These are phyloP conservation scores for Corapipo altera DNA, from an alignment of 2,113 vertebrate genomes.

Conservation along the genomic window DNA sequence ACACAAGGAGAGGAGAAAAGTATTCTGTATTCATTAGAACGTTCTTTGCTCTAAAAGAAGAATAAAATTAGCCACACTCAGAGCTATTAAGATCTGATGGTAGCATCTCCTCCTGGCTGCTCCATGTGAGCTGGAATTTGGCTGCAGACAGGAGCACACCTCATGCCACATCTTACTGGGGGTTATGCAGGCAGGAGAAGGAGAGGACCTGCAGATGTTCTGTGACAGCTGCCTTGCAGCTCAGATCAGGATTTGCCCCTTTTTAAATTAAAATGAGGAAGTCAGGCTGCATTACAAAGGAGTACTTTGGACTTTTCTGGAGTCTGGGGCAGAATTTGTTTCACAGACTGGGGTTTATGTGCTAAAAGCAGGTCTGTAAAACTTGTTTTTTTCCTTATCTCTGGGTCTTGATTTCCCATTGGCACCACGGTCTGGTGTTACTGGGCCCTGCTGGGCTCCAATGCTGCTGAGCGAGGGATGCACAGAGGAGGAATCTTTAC, in stretches of 20 bases:
- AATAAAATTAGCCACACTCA: slow-evolving; percentile 20
- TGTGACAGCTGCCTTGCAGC: background rate
- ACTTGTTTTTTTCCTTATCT: background rate
- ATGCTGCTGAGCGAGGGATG: background rate
- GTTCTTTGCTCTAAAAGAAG: slow-evolving; percentile 46
- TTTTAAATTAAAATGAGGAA: background rate
- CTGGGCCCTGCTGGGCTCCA: background rate
- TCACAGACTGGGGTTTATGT: background rate
- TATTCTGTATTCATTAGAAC: slow-evolving; percentile 56
- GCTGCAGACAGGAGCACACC: background rate
- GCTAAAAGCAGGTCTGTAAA: background rate
- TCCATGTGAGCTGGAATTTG: background rate
- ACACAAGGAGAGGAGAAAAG: slow-evolving; percentile 46
- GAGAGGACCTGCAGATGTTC: background rate
- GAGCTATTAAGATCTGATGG: slow-evolving; percentile 2
- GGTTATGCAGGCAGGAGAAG: background rate
- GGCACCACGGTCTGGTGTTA: background rate
- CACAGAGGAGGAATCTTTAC: background rate
- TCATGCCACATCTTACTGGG: background rate
- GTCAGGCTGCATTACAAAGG: background rate
- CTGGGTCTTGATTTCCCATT: background rate
- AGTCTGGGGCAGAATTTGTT: background rate
- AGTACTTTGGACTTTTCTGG: background rate
- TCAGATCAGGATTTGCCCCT: background rate
- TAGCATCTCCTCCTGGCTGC: background rate